Evolutionary conservation across 2,113 vertebrate species (phyloP), one percentile per base, ranked within the genome.

Genomic region (Xiphophorus couchianus): DNA sequence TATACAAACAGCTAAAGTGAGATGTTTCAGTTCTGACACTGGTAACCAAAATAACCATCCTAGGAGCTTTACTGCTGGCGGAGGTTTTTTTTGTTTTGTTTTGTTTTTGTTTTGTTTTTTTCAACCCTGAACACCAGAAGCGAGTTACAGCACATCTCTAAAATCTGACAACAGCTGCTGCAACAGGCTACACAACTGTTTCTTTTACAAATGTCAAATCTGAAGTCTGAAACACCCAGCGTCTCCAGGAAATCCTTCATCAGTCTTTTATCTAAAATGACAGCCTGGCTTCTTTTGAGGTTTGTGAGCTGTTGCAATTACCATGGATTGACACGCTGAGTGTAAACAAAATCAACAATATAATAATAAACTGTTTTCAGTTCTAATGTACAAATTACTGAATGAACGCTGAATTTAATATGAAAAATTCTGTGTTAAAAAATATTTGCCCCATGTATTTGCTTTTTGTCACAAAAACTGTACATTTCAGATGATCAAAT

Each of bases 181-280:
- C 35, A 58, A 58, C 51, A n/a, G 3, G 51, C 51, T 10, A 58
- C 51, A 9, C 51, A 19, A 58, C 51, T n/a, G 25, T n/a, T 35
- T 64, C 27, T 63, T 64, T 44, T 51, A 3, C 1, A 25, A 73
- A 44, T n/a, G 62, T 73, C 71, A 73, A 51, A 22, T 62, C 29
- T 66, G 33, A 66, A 48, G 17, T 48, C 17, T 48, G 44, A 48
- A 48, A 66, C 37, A 48, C 4, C 27, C 72, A 29, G 33, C 9
- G 13, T 51, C 42, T n/a, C 13, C 33, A 51, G 62, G 4, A 63
- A 30, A 63, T 12, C 17, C 19, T 74, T 30, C 27, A n/a, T 48
- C 9, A 25, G 44, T 48, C 28, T 61, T 7, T 29, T 51, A 19
- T 31, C 51, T 60, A 30, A 39, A 30, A 42, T 61, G 12, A 48